Evolutionary conservation across 2,113 vertebrate species (phyloP).

Genomic region (Coptodon rendalli): DNA sequence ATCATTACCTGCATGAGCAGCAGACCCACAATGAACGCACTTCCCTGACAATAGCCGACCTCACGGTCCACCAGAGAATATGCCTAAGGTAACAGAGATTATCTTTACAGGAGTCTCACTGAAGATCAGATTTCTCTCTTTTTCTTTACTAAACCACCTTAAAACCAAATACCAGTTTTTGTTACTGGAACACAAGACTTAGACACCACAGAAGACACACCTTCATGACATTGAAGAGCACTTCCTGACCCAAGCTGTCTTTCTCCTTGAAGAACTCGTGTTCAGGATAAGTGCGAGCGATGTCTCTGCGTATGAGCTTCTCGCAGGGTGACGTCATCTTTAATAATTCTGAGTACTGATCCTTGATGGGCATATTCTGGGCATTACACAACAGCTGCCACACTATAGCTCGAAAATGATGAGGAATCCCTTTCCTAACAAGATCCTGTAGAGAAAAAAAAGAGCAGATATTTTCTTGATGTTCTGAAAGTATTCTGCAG

Average conservation of each 20-base stretch:
- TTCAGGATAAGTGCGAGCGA: conserved; percentile 96
- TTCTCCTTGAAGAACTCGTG: conserved; percentile 99
- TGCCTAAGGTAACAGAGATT: conserved; percentile 75
- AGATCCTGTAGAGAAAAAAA: conserved; percentile 78
- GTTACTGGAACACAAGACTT: neutral
- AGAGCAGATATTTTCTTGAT: neutral
- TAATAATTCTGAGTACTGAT: conserved; percentile 96
- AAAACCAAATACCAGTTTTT: neutral
- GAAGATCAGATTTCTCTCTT: neutral
- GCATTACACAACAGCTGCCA: conserved; percentile 95
- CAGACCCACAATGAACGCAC: conserved; percentile 96
- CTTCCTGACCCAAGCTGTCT: conserved; percentile 95
- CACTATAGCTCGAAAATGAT: conserved; percentile 97
- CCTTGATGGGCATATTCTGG: conserved; percentile 95
- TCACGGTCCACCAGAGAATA: conserved; percentile 98
- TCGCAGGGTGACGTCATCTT: conserved; percentile 99
- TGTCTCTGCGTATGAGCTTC: conserved; percentile 95
- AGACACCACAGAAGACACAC: conserved; percentile 52
- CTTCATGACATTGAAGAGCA: conserved; percentile 99
- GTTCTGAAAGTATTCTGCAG: neutral
- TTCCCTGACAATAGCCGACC: conserved; percentile 98
- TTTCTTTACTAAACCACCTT: neutral
- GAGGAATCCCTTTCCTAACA: conserved; percentile 93
- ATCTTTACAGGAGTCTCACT: neutral
- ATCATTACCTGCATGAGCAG: conserved; percentile 95